Evolutionary conservation across 2,888 invertebrate species (phyloP).

Genomic region (Idaea straminata): DNA sequence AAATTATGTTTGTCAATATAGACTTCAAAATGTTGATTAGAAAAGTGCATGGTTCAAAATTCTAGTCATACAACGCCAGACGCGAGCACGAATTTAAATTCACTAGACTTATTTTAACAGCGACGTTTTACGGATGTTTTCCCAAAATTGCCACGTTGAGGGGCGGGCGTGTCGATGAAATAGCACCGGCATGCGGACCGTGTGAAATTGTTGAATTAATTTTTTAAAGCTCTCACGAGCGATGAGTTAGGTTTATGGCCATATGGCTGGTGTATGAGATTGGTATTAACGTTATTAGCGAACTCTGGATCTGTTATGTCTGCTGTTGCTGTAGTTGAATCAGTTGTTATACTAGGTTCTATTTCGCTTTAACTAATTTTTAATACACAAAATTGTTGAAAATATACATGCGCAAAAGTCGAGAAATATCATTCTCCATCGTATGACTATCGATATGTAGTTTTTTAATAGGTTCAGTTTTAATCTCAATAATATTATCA

Average conservation of each 20-base stretch:
- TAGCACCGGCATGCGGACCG: slow-evolving; percentile 17
- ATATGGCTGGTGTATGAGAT: neutral
- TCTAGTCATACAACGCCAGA: slow-evolving; percentile 8
- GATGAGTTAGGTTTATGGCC: neutral
- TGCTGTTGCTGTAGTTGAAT: neutral
- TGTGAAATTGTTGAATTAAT: slow-evolving; percentile 31
- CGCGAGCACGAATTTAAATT: slow-evolving; percentile 33
- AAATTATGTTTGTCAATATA: no score
- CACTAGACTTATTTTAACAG: slow-evolving; percentile 30
- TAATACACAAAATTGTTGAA: no score
- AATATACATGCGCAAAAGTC: no score
- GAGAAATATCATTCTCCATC: no score
- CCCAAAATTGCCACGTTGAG: slow-evolving; percentile 24
- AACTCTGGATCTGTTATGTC: neutral
- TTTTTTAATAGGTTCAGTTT: no score
- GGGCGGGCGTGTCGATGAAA: slow-evolving; percentile 17
- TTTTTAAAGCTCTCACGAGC: slow-evolving; percentile 10
- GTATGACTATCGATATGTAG: no score
- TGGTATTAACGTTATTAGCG: neutral
- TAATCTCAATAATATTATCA: no score
- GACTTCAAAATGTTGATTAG: neutral
- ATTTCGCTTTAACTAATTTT: neutral
- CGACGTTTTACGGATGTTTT: slow-evolving; percentile 39
- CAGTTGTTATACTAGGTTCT: neutral
- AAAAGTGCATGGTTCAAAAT: neutral